Evolutionary conservation across 1,140 invertebrate genomes (phyloP), one percentile per base, ranked within the genome.

Genomic region (Papilio machaon): DNA sequence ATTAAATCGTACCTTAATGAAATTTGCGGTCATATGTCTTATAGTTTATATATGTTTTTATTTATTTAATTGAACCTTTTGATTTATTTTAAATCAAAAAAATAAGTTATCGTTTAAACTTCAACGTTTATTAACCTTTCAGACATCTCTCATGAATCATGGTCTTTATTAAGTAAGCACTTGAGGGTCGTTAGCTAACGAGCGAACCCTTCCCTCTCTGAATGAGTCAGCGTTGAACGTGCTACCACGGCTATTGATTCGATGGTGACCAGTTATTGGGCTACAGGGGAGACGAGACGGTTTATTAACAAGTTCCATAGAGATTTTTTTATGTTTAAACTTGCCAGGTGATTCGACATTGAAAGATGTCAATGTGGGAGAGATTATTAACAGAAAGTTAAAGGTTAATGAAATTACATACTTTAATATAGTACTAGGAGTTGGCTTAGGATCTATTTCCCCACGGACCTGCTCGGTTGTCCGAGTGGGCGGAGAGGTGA

Each of bases 111-210:
- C 64, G 58, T 19, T 60, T 60, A 35, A 70, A 70, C 11, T 70
- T 70, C 4, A 70, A 70, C 30, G 30, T 70, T 67, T 67, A 67
- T 67, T 70, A 70, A 38, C 23, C 64, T 15, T 13, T 60, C 9
- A 60, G 35, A 35, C 38, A 6, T 38, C 10, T 17, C 35, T 47
- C 43, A 52, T 76, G 74, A 76, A 49, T 76, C 74, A 76, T 54
- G 47, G 19, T 5, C 9, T 73, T 35, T 43, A 73, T 70, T 70
- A 73, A 74, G 43, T 54, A 23, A n/a, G 74, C 74, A 76, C 74
- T 76, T 76, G 74, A 76, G 47, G 46, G 74, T 76, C 46, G 74
- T 76, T 76, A 52, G 74, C 19, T 49, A n/a, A n/a, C 15, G 46
- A 73, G 35, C 11, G 73, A 73, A 15, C 43, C 17, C 38, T 9